These are phyloP conservation scores for Mesembrinibis cayennensis DNA, from an alignment of 2,113 vertebrate genomes.

Conservation along the genomic window DNA sequence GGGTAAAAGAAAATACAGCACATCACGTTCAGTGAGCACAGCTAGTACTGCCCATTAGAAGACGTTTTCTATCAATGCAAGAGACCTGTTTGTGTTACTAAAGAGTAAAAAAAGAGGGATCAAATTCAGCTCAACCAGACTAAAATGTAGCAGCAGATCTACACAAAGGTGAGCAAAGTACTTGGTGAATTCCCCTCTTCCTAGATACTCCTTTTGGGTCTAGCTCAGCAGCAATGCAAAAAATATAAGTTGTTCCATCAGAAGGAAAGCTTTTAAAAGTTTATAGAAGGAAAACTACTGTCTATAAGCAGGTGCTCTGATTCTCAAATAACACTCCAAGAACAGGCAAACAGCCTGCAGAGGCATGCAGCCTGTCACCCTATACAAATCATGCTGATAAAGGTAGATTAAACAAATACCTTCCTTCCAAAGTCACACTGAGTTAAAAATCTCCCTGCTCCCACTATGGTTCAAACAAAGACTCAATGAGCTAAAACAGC, in stretches of 20 bases:
- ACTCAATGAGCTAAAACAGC: neutral
- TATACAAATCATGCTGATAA: neutral
- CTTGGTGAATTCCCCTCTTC: neutral
- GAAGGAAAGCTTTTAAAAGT: neutral
- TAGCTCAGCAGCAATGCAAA: neutral
- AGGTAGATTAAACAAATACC: neutral
- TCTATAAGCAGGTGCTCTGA: neutral
- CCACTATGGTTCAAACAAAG: neutral
- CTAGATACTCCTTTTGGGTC: neutral
- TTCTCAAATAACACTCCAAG: neutral
- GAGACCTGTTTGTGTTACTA: neutral
- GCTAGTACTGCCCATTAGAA: neutral
- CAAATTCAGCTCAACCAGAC: neutral
- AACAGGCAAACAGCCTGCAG: neutral
- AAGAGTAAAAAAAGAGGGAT: neutral
- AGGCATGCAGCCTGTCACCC: neutral
- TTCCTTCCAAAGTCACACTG: neutral
- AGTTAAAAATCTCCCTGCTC: neutral
- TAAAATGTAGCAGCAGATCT: neutral
- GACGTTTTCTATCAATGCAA: neutral
- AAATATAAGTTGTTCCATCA: neutral
- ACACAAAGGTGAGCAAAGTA: neutral
- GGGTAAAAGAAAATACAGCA: neutral
- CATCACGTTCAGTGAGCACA: neutral
- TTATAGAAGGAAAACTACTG: neutral